Evolutionary conservation across 2,888 invertebrate genomes (phyloP), one percentile per base, ranked within the genome.

Genomic region (Augochlorella aurata): DNA sequence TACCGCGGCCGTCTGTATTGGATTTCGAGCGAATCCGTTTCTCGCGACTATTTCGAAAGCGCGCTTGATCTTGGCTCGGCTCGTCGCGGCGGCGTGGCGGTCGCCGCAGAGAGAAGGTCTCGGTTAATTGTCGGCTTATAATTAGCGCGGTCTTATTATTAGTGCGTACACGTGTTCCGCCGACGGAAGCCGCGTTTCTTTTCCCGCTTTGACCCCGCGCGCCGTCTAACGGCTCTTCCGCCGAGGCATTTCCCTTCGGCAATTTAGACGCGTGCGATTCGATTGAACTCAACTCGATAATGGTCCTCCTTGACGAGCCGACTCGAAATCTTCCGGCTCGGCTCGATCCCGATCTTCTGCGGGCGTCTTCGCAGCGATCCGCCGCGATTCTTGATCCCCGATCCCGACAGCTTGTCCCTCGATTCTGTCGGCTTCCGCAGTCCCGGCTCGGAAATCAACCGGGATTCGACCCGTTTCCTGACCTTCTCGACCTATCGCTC

Each of bases 251-350:
- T 90, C 84, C 83, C 85, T 85, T 82, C 79, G 82, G 47, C 85
- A 82, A 89, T 85, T 88, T 82, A 85, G 74, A 88, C 84, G 83
- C 85, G 87, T 89, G 86, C 89, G 65, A 84, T 86, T 90, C 85
- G 87, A 88, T 90, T 87, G 82, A 86, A 89, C 82, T 70, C 86
- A 86, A 88, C 85, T 84, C 85, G 85, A 87, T 89, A 87, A 90
- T 89, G 82, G 87, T 65, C 77, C 83, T 63, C 75, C 74, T 87
- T 54, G 80, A 79, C 85, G 79, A 75, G 81, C 75, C 74, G 81
- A 44, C 77, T 67, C 71, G 66, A 81, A 82, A 70, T 80, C 79
- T 81, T 88, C 80, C 74, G 73, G 80, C 73, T 78, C 63, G 68
- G 24, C 24, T 24, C 29, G 47, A 14, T 49, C 47, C 38, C 38